Base-by-base conservation (phyloP, 2,113 vertebrate species). In the Elephantulus edwardii region DNA sequence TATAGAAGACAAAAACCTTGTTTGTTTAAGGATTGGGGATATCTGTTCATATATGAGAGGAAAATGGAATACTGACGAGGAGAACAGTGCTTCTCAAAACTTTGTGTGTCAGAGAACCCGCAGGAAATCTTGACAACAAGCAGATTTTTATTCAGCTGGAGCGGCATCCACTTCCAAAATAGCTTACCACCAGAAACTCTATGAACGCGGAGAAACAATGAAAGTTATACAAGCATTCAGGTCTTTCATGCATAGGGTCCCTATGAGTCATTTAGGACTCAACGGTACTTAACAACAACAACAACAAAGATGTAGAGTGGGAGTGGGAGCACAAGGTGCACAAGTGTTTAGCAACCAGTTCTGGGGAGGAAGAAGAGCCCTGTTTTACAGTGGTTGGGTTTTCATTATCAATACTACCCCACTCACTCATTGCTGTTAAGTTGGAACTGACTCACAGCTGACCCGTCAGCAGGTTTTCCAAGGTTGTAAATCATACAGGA, bases 61-160 rank as follows among this genome's bases (percentile, higher is more conserved):
- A 86, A 50, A 30, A 62, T n/a, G 20, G 54, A 88, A 87, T 70
- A 56, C n/a, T 50, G 74, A 20, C 13, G 33, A 50, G 28, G 2
- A 30, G 48, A 26, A 46, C 33, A 28, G 38, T 62, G n/a, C 35
- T 80, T 62, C 58, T 38, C 60, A 48, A 86, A 78, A 42, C 77
- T 92, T 50, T 81, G 52, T 9, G 60, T 70, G 13, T 28, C 28
- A 88, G 78, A 72, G 33, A 91, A 44, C 16, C 35, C 79, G 35
- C 38, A 30, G 79, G 87, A 20, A 44, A 88, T 72, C 35, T 26
- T 80, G 19, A 80, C 58, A 79, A 93, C 88, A 82, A 76, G 66
- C 22, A 92, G 35, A 70, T 42, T 66, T 26, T 71, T 38, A 78
- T 33, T 86, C 62, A 48, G 3, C 0, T 71, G 40, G 26, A n/a